Base-by-base conservation (phyloP, 2,797 vertebrate genomes). In the Gallinago stenura region DNA sequence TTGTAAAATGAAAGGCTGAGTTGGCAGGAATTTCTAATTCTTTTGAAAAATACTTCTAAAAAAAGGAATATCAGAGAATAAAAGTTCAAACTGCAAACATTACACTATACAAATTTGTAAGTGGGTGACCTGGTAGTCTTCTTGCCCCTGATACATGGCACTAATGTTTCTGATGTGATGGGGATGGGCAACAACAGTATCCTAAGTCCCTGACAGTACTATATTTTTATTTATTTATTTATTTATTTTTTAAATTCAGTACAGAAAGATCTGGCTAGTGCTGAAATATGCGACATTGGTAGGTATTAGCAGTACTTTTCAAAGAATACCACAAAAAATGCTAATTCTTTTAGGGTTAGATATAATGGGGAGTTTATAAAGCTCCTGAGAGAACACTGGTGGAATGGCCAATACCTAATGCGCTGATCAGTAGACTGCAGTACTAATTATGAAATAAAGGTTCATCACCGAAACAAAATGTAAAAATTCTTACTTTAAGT, bases 11-110 rank as follows among this genome's bases (percentile, higher is more conserved):
- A 87, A 95, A 90, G 43, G 37, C 85, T 94, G 56, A 95, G 33
- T 79, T 84, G 69, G 45, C 77, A 95, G 66, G 43, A 90, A 68
- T 73, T 86, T 93, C 68, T 91, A 90, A 94, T 91, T 56, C 62
- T 90, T 90, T 84, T 68, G 80, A 88, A 94, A 93, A 95, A 92
- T 83, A 51, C 16, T 83, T 94, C 80, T 79, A 19, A 64, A 93
- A 93, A 93, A 85, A 58, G 61, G 46, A 88, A 31, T 82, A 64
- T 77, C 26, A 28, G 68, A 78, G 58, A 93, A 84, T 88, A 64
- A 31, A 76, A 60, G 48, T 82, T 62, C 43, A 68, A 87, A 86
- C 45, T 82, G 72, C 80, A 83, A 84, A 53, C 19, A n/a, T 3
- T 75, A 83, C 83, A 81, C 15, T 78, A 75, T 72, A 80, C 50